Conservation (phyloP, 2,888 invertebrate species). For the Platerodrilus igneus region DNA sequence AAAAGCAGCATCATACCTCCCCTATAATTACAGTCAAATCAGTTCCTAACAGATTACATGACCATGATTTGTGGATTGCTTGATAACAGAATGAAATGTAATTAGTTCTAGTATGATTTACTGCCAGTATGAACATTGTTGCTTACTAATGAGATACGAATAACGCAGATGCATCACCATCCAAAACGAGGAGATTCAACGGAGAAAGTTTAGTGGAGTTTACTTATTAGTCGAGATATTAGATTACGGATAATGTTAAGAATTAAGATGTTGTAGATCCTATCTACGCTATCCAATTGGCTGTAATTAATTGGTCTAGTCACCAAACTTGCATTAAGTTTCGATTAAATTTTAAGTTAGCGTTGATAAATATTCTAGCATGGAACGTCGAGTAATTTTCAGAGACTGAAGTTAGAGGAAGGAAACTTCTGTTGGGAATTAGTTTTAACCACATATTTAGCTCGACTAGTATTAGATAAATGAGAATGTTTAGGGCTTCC, state of each 20-base stretch:
- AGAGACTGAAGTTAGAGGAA: too few relatives aligned
- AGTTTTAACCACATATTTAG: too few relatives aligned
- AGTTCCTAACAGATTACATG: constrained; percentile 42
- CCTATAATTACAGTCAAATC: constrained; percentile 46
- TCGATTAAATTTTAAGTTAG: too few relatives aligned
- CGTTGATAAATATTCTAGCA: too few relatives aligned
- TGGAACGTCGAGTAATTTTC: too few relatives aligned
- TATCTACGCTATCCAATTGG: constrained; percentile 13
- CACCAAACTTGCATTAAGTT: constrained; percentile 8
- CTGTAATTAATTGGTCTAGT: constrained; percentile 16
- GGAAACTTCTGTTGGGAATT: too few relatives aligned
- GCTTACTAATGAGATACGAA: constrained; percentile 40
- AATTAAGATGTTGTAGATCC: constrained; percentile 17
- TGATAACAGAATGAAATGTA: constrained; percentile 46
- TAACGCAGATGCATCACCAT: constrained; percentile 18
- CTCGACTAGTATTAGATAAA: too few relatives aligned
- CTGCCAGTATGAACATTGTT: constrained; percentile 32
- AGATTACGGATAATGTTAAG: constrained; percentile 20
- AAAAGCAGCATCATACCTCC: too few relatives aligned
- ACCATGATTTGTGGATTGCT: constrained; percentile 46
- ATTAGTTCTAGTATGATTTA: constrained; percentile 46
- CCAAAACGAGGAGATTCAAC: constrained; percentile 15
- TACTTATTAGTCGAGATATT: constrained; percentile 17
- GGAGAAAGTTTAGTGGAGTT: constrained; percentile 17
- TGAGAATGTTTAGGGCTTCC: too few relatives aligned